Conservation (phyloP, 2,113 vertebrate genomes). For the Pandion haliaetus region DNA sequence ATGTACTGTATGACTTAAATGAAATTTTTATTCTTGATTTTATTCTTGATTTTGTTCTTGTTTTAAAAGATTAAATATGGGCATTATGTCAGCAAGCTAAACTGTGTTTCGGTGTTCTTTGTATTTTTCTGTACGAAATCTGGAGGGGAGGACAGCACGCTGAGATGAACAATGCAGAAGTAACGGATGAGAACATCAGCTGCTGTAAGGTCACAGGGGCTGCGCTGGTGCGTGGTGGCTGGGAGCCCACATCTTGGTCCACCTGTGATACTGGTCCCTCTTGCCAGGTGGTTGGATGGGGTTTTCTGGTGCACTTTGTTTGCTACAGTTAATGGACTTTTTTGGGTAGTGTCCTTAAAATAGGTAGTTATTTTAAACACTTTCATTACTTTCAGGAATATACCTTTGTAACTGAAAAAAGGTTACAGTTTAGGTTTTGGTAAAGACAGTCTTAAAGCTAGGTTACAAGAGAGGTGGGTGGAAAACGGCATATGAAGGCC, state of each 20-base stretch:
- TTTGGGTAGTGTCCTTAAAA: not conserved
- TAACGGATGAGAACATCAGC: not conserved
- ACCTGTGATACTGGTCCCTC: not conserved
- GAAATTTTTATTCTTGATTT: conserved; percentile 76
- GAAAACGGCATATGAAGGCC: not conserved
- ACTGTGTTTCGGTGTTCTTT: conserved; percentile 35
- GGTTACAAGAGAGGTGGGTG: not conserved
- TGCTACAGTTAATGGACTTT: not conserved
- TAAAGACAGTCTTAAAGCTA: not conserved
- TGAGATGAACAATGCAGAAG: not conserved
- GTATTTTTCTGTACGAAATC: not conserved
- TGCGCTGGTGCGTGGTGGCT: not conserved
- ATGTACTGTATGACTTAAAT: conserved; percentile 77
- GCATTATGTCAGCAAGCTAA: conserved; percentile 78
- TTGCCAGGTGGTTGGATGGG: not conserved
- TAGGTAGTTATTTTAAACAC: not conserved
- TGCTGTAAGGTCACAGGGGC: not conserved
- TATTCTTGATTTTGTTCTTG: conserved; percentile 73
- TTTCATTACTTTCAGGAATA: not conserved
- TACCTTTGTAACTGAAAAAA: conserved; percentile 7
- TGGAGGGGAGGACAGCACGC: not conserved
- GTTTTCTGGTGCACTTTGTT: not conserved
- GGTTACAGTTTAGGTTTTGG: not conserved
- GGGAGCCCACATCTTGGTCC: not conserved
- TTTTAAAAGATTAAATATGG: conserved; percentile 76